These are phyloP conservation scores for Petrolisthes manimaculis DNA, from an alignment of 2,888 invertebrate genomes.

Conservation along the genomic window DNA sequence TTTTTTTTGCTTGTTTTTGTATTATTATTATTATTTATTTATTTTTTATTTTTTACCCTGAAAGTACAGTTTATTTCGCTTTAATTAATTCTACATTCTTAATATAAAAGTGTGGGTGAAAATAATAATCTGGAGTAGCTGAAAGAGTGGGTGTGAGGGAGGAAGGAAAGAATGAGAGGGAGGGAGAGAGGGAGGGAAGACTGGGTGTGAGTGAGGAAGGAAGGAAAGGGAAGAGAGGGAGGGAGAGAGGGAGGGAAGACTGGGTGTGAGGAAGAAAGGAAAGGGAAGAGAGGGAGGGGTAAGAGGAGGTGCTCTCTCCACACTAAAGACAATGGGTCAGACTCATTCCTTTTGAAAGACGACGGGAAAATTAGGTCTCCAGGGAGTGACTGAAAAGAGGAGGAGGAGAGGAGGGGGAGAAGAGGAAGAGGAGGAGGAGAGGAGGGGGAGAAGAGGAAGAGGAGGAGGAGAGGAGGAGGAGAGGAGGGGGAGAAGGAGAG, in stretches of 20 bases:
- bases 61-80: too few species aligned
- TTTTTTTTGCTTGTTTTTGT: too few species aligned
- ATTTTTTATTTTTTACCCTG: too few species aligned
- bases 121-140: too few species aligned
- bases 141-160: background rate
- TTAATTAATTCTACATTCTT: too few species aligned
- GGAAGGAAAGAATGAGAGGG: background rate
- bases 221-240: background rate
- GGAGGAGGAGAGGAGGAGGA: background rate
- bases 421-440: background rate
- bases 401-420: background rate
- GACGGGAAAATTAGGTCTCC: conserved; percentile 28
- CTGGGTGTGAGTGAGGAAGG: background rate
- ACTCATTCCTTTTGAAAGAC: conserved; percentile 24
- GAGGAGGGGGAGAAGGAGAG: background rate
- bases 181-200: background rate
- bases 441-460: background rate
- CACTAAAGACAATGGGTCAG: conserved; percentile 29
- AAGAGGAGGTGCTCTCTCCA: conserved; percentile 17
- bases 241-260: background rate
- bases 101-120: too few species aligned
- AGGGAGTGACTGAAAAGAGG: background rate
- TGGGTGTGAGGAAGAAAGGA: background rate
- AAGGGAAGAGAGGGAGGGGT: background rate
- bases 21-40: too few species aligned